Evolutionary conservation across 2,888 invertebrate species (phyloP), one percentile per base, ranked within the genome.

Genomic region (Noctuana brunneofusca): DNA sequence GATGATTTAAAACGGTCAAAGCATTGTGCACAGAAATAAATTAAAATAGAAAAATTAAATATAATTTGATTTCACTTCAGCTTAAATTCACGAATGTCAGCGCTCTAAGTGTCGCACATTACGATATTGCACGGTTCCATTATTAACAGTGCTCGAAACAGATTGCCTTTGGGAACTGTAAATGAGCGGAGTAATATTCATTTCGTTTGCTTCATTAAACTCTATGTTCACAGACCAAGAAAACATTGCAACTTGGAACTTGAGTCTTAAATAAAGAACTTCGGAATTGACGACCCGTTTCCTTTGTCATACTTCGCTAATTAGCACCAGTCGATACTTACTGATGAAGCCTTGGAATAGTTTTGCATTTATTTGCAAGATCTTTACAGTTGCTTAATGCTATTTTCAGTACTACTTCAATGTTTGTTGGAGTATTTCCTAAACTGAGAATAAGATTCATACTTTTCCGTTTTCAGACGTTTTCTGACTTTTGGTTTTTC

Each of bases 241-340:
- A 49, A 12, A 20, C 20, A 12, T 20, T 46, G 46, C 20, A 12
- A 12, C 20, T 48, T n/a, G 22, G 1, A 48, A 22, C 22, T 22
- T 22, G 22, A 18, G 12, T 22, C 24, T 41, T 41, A 18, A 59
- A 41, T 16, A 43, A 59, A 41, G 38, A 18, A 52, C 30, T 52
- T 52, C 11, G 43, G 16, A 52, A 59, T 16, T 50, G 52, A 24
- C 38, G 41, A 14, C 58, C 3, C 30, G 58, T 24, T 59, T 43
- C 52, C 58, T 59, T 59, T 59, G 58, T 52, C 50, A 50, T 41
- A 38, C 38, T 41, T 58, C 50, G 48, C 50, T 52, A 59, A 59
- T 59, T 59, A 59, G 41, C 18, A 38, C 48, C n/a, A 1, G 12
- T 48, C 49, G 27, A 55, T 53, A 50, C 35, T 60, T 3, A 48